Evolutionary conservation across 2,797 vertebrate genomes (phyloP), one percentile per base, ranked within the genome.

Genomic region (Pseudochaenichthys georgianus): DNA sequence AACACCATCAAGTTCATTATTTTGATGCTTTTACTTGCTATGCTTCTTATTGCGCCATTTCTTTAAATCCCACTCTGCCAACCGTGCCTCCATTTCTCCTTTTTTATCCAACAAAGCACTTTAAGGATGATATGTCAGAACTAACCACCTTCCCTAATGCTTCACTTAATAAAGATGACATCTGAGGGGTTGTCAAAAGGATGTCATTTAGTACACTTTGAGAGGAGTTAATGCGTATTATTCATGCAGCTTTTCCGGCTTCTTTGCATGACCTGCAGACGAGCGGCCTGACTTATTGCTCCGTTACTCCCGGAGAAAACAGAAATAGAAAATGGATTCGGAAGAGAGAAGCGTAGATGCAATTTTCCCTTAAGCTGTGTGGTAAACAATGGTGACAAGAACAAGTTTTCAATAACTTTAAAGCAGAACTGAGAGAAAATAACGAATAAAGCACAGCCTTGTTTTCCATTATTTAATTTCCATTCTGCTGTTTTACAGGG

Each of bases 391-490:
- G 70, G 78, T 78, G 88, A 85, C 85, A 88, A 57, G 72, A 83
- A 72, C 85, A 83, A 70, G 80, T 84, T 84, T 84, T 87, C 80
- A 84, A 78, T 78, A 87, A 83, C 70, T 84, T 84, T 73, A 64
- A 61, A 87, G 48, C 58, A 64, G 58, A 81, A 54, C 16, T 50
- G 50, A 73, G 64, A 81, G 61, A 73, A 28, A 77, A 81, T 70
- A 85, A 73, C 74, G 80, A 83, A 89, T 80, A 86, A 69, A 80
- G 64, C 23, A 5, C 2, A 9, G 57, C 48, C 46, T 81, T 77
- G 75, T 84, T 87, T 81, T 75, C 70, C 54, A 63, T 86, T 69
- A 87, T 88, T 86, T 81, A 76, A 88, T 83, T 78, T 82, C 48
- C 54, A 62, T 60, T 75, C 28, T 5, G 13, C 72, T 66, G 68